phyloP scores from a whole-genome alignment of 2,113 vertebrate species.

The Alethe diademata region DNA sequence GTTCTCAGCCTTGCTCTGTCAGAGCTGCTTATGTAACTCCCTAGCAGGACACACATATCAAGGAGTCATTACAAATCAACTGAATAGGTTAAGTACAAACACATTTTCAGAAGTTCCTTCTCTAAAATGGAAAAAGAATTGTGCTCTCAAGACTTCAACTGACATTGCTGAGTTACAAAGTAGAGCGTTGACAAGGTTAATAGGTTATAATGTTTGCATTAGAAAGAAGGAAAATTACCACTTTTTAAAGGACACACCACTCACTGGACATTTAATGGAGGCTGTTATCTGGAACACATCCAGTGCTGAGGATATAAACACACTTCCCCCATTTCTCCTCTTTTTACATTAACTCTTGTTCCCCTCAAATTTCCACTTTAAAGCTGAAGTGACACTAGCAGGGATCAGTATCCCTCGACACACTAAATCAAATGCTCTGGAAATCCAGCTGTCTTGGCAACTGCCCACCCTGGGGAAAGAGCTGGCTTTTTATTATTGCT shows the following conservation, averaged over 20 bases:
- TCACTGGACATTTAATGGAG: background rate
- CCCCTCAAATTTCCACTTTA: background rate
- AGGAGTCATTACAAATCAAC: background rate
- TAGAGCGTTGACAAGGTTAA: background rate
- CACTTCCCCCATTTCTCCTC: background rate
- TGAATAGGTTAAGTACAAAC: background rate
- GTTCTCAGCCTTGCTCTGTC: background rate
- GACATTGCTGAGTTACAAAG: background rate
- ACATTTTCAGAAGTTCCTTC: background rate
- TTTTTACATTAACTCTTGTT: background rate
- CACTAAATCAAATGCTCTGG: background rate
- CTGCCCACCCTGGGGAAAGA: background rate
- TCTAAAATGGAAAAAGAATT: background rate
- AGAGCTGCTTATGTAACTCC: background rate
- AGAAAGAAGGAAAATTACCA: background rate
- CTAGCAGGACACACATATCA: background rate
- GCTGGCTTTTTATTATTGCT: background rate
- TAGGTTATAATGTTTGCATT: background rate
- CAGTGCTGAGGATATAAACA: background rate
- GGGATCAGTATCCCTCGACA: background rate
- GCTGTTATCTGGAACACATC: background rate
- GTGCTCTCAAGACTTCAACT: background rate
- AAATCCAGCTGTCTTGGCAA: constrained; percentile 2
- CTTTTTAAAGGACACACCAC: background rate
- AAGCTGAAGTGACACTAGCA: background rate